These are phyloP conservation scores for Podarcis cretensis DNA, from an alignment of 2,113 vertebrate genomes.

Conservation along the genomic window DNA sequence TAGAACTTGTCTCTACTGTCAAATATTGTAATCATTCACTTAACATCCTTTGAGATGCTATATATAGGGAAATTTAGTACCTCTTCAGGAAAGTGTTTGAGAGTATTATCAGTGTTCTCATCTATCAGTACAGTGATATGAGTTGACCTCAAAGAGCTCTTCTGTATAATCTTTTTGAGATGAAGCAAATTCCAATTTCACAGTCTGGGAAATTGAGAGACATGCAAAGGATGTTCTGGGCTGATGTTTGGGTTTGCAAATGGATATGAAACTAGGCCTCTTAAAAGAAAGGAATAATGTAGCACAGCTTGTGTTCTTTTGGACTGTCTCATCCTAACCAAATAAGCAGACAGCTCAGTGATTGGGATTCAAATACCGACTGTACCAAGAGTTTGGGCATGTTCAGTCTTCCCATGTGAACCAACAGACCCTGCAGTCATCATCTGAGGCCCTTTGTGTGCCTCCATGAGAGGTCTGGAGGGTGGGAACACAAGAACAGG, in stretches of 20 bases:
- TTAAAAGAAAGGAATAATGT: neutral
- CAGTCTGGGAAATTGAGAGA: neutral
- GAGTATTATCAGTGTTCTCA: neutral
- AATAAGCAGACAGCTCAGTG: neutral
- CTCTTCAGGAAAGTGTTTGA: neutral
- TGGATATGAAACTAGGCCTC: neutral
- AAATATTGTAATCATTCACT: slow-evolving; percentile 10
- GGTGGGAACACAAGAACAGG: too few species aligned
- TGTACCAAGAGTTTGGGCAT: neutral
- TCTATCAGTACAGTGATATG: neutral
- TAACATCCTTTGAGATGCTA: neutral
- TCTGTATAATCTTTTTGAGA: neutral
- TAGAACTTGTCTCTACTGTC: neutral
- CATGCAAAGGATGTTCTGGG: neutral
- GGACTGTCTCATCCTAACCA: neutral
- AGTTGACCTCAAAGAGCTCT: neutral
- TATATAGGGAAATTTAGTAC: neutral
- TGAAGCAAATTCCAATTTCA: neutral
- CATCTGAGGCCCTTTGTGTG: neutral
- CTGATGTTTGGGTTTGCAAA: neutral
- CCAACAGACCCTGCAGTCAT: neutral
- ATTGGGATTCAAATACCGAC: neutral
- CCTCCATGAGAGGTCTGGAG: too few species aligned
- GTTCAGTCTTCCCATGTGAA: neutral
- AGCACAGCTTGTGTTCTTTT: neutral